These are phyloP conservation scores for Microcebus jonahi DNA, from an alignment of 2,113 vertebrate species.

Conservation along the genomic window DNA sequence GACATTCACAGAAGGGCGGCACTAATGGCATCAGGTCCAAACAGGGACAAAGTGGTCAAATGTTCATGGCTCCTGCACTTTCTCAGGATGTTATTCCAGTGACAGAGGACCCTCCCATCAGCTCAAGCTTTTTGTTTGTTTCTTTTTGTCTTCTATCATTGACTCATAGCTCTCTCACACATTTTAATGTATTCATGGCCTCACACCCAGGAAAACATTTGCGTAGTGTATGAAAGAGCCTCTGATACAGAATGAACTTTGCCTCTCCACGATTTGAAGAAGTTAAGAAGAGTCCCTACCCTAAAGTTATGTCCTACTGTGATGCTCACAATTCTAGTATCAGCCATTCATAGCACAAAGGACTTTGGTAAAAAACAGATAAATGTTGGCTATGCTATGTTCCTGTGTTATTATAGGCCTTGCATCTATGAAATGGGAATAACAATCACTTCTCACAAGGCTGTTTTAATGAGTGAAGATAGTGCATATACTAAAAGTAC, in stretches of 20 bases:
- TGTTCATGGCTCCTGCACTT: background rate
- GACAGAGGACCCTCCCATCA: background rate
- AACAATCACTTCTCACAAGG: background rate
- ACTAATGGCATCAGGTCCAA: background rate
- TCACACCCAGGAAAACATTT: background rate
- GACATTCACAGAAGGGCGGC: background rate
- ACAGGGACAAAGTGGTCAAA: background rate
- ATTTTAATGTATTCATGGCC: background rate
- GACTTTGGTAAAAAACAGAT: background rate
- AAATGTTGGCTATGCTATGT: background rate
- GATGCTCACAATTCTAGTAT: background rate
- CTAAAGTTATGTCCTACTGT: background rate
- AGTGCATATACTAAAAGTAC: background rate
- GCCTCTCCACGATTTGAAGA: background rate
- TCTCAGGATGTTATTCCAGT: background rate
- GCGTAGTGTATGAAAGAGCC: background rate
- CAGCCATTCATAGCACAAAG: background rate
- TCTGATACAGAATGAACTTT: background rate
- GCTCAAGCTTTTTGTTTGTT: background rate
- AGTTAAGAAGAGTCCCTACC: background rate
- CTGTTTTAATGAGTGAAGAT: background rate
- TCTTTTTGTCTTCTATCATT: background rate
- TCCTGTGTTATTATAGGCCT: background rate
- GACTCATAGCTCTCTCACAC: background rate
- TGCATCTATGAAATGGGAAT: no score